Evolutionary conservation across 2,113 vertebrate genomes (phyloP), one percentile per base, ranked within the genome.

Genomic region (Phalacrocorax pelagicus): DNA sequence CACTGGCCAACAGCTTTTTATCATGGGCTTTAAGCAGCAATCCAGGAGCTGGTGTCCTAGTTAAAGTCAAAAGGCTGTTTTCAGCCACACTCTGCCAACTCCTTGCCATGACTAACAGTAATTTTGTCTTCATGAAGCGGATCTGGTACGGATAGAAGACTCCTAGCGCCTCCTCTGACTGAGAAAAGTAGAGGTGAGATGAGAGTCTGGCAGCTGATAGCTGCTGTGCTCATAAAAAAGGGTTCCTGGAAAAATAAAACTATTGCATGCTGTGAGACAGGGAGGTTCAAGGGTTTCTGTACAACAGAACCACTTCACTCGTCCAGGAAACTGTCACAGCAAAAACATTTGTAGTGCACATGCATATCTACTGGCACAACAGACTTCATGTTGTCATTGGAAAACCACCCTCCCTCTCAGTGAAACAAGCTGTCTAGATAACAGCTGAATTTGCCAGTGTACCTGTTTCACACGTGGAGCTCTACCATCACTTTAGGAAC

Each of bases 241-340:
- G 42, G 47, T 74, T 93, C 52, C 84, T 79, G 85, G 81, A 85
- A 94, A 82, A 93, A 83, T 44, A 17, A 83, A 93, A 26, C 38
- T 2, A 3, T 5, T 57, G 30, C 54, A 11, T 26, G 58, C 44
- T 61, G 71, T 18, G 34, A 72, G 71, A 61, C 58, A 49, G 65
- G 44, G 58, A 82, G 65, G 49, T 66, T 90, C 72, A 77, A 78
- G 83, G 80, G 38, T 70, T 93, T 80, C 58, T 58, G 58, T 29
- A 7, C 58, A 34, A 17, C 63, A 83, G 36, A 80, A 51, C 34
- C 6, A 4, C 34, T 91, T 70, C 51, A 18, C 51, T 62, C 57
- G 29, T 81, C 67, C 77, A 78, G 51, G 83, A 92, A 94, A 51
- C 20, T 51, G 27, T 18, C 49, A 29, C 36, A 94, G 80, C 55